A percentile compares a stretch with the other conserved stretches of the same genome.
Conservation (phyloP, 2,888 invertebrate genomes). For the Rhagonycha fulva region DNA sequence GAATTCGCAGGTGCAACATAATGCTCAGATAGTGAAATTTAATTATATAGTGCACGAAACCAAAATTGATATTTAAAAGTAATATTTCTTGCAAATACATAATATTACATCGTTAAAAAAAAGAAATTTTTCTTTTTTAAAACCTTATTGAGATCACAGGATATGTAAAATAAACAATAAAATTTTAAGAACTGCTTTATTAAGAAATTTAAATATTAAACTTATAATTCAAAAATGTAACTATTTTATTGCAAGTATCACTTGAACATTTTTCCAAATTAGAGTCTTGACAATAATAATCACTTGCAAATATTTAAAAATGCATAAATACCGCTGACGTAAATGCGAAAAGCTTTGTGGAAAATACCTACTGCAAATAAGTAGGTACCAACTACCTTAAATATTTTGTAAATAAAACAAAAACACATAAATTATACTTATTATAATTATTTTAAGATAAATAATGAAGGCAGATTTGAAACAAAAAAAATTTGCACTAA, state of each 20-base stretch:
- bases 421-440: not conserved
- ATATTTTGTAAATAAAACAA: not conserved
- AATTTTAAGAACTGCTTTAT: slow-evolving; percentile 39
- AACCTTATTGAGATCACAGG: not conserved
- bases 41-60: not conserved
- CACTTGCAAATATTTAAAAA: not conserved
- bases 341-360: not conserved
- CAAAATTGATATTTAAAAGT: not conserved
- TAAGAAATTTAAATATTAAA: slow-evolving; percentile 53
- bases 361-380: not conserved
- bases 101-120: not conserved
- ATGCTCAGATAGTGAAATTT: not conserved
- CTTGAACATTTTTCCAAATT: slow-evolving; percentile 31
- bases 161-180: not conserved
- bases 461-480: not conserved
- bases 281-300: not conserved
- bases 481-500: not conserved
- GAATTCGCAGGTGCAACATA: not conserved
- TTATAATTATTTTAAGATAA: not conserved
- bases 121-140: not conserved
- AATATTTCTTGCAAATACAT: not conserved
- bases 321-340: not conserved
- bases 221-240: slow-evolving; percentile 45
- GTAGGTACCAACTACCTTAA: not conserved
- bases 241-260: slow-evolving; percentile 47